Evolutionary conservation across 2,797 vertebrate species (phyloP).

Genomic region (Alauda arvensis): DNA sequence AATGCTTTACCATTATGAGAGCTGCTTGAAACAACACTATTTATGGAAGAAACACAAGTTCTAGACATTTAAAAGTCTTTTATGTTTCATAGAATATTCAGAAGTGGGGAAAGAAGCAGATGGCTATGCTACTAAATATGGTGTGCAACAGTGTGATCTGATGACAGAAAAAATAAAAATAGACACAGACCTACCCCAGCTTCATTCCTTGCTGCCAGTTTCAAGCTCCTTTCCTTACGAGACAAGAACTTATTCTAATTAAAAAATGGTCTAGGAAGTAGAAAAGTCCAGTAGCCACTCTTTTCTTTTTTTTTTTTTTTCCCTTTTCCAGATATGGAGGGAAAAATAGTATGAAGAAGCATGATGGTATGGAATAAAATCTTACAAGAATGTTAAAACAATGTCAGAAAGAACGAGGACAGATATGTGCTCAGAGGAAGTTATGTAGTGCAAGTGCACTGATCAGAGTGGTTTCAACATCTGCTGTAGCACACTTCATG

Average conservation of each 20-base stretch:
- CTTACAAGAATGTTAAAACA: not conserved
- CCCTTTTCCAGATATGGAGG: fast-evolving
- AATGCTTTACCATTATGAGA: not conserved
- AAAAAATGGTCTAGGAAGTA: not conserved
- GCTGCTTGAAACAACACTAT: not conserved
- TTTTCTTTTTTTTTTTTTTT: too few species aligned
- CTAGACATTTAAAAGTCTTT: not conserved
- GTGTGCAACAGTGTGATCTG: not conserved
- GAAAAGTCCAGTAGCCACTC: not conserved
- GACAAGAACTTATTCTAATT: not conserved
- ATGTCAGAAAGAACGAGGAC: not conserved
- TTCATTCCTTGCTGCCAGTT: not conserved
- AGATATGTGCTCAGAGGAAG: not conserved
- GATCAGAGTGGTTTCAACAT: slow-evolving; percentile 12
- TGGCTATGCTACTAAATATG: not conserved
- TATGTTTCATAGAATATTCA: not conserved
- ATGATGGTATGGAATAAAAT: not conserved
- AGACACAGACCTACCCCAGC: not conserved
- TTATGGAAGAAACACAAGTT: not conserved
- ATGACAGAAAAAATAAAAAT: not conserved
- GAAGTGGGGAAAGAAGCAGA: not conserved
- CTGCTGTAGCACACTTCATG: not conserved
- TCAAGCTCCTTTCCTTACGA: not conserved
- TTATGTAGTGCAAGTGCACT: not conserved
- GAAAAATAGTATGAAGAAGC: not conserved